Conservation (phyloP, 1,140 invertebrate species). For the Watersipora subatra region DNA sequence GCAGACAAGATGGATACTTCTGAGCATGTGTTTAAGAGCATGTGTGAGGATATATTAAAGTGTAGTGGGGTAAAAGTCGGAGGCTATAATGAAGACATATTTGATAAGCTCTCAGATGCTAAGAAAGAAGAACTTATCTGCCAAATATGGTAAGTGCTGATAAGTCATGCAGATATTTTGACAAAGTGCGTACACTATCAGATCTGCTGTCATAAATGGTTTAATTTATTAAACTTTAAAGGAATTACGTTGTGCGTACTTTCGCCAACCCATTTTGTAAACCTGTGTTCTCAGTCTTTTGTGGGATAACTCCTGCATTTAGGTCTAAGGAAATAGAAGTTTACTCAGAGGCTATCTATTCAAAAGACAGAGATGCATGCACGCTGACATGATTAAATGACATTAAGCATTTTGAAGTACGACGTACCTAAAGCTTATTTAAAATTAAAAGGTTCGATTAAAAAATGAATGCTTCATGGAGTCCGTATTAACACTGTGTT, state of each 20-base stretch:
- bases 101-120: background rate
- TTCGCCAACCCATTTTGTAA: background rate
- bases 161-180: no score
- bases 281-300: background rate
- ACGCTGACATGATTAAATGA: no score
- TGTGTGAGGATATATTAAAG: background rate
- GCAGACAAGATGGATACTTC: no score
- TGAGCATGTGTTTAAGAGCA: constrained; percentile 2
- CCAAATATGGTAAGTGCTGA: background rate
- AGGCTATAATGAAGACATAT: background rate
- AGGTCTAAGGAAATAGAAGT: background rate
- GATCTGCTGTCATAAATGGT: background rate
- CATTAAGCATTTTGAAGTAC: no score
- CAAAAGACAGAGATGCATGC: no score
- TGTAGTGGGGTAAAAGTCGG: background rate
- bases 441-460: no score
- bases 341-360: no score
- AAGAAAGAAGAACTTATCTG: background rate
- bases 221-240: background rate
- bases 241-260: background rate
- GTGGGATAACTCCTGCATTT: background rate
- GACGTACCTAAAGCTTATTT: no score
- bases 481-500: no score
- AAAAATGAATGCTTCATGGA: no score
- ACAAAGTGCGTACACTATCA: no score